Evolutionary conservation across 2,113 vertebrate species (phyloP).

Genomic region (Nymphicus hollandicus): DNA sequence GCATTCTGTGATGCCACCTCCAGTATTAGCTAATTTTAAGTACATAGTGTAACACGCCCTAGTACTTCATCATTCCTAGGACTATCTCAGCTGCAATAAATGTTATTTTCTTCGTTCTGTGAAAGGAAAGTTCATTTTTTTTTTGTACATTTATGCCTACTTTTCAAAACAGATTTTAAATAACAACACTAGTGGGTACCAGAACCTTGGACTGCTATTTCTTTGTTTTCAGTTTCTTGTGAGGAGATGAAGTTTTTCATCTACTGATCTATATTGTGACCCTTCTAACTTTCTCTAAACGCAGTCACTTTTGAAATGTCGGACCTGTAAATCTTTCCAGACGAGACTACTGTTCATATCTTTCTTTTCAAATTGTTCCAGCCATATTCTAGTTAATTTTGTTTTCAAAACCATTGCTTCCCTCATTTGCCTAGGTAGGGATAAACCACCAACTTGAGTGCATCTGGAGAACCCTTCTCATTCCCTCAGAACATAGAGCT

Average conservation of each 20-base stretch:
- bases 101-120: background rate
- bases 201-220: background rate
- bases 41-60: background rate
- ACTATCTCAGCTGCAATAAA: background rate
- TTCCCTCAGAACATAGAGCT: background rate
- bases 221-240: background rate
- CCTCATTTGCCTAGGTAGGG: background rate
- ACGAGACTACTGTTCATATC: background rate
- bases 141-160: background rate
- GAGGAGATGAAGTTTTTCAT: background rate
- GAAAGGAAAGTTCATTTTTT: background rate
- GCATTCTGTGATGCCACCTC: background rate
- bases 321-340: background rate
- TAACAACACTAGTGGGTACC: background rate
- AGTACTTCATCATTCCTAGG: background rate
- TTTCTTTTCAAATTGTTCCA: background rate
- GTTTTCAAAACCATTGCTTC: background rate
- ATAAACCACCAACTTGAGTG: background rate
- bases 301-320: background rate
- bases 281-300: background rate
- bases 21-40: background rate
- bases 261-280: background rate
- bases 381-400: background rate
- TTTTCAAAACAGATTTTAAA: background rate
- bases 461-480: background rate